Base-by-base conservation (phyloP, 1,140 invertebrate genomes). In the Andrena cerasifolii region DNA sequence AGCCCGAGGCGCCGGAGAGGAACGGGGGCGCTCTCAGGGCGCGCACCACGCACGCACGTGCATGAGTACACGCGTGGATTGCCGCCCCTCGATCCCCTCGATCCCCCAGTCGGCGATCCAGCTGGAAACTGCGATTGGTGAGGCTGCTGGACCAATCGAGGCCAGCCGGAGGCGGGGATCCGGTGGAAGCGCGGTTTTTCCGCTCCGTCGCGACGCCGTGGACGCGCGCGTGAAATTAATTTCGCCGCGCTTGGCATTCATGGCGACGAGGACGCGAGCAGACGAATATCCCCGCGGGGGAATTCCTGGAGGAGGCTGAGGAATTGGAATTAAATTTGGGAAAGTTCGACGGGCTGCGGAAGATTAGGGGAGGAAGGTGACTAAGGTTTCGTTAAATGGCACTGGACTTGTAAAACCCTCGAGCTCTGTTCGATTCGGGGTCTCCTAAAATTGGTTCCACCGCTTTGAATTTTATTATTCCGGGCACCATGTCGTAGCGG, bases 81-180 rank as follows among this genome's bases (percentile, higher is more conserved):
- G 33, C 31, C 28, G 43, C 54, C 24, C 36, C 43, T 40, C 21
- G 49, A 36, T 5, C 1, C 12, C 26, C 31, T 40, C 51, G 31
- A 14, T 8, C 14, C n/a, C 45, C 0, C 1, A 40, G 36, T 5
- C 21, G 40, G 16, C 7, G 4, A 12, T 26, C 51, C 72, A 18
- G 6, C 1, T 0, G 33, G n/a, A 26, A 43, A 21, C 43, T 72
- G 49, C 31, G 75, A 85, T 85, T 85, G 82, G 83, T 21, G 54
- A 70, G 26, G 12, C 8, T 14, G 26, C n/a, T 59, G 75, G 61
- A 72, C 83, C 79, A 85, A 85, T 85, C n/a, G 54, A 21, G 28
- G 21, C 2, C 24, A 7, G 2, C 8, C 2, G 18, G 59, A 28
- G 82, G 71, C 75, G 83, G 78, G 21, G 54, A 58, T 61, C 40